Percentiles rank a stretch among this genome's conserved stretches.
Evolutionary conservation across 2,113 vertebrate genomes (phyloP).

Genomic region (Atrichornis clamosus): DNA sequence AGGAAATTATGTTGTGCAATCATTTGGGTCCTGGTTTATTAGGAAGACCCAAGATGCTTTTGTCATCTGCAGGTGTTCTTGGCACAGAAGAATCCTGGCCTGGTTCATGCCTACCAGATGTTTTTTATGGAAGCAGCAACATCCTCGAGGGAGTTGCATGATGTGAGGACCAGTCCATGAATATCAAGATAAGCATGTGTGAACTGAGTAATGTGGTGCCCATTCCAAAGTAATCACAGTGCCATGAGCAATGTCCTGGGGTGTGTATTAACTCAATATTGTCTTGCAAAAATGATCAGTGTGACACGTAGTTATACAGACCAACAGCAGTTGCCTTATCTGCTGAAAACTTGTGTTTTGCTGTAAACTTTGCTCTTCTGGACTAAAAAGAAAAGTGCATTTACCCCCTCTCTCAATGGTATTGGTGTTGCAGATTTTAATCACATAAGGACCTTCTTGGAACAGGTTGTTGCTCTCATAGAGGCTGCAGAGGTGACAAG

Average conservation of each 20-base stretch:
- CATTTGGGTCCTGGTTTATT: not conserved
- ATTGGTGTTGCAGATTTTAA: not conserved
- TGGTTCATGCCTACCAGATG: not conserved
- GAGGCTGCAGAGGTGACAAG: not conserved
- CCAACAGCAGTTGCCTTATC: not conserved
- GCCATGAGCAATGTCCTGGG: not conserved
- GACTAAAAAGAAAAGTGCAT: not conserved
- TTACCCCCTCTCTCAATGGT: not conserved
- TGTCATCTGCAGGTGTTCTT: not conserved
- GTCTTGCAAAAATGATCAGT: not conserved
- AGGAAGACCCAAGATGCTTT: not conserved
- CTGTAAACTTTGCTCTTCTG: not conserved
- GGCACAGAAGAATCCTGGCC: not conserved
- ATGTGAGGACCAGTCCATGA: not conserved
- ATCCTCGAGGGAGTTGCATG: not conserved
- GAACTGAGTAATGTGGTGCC: not conserved
- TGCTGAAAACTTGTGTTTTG: not conserved
- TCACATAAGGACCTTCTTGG: not conserved
- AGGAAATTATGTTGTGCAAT: not conserved
- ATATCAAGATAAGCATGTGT: not conserved
- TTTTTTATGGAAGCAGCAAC: not conserved
- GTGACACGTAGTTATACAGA: not conserved
- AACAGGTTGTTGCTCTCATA: not conserved
- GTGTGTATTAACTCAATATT: not conserved
- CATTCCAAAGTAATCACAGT: not conserved